Evolutionary conservation across 2,797 vertebrate genomes (phyloP), one percentile per base, ranked within the genome.

Genomic region (Hyperoplus lanceolatus): DNA sequence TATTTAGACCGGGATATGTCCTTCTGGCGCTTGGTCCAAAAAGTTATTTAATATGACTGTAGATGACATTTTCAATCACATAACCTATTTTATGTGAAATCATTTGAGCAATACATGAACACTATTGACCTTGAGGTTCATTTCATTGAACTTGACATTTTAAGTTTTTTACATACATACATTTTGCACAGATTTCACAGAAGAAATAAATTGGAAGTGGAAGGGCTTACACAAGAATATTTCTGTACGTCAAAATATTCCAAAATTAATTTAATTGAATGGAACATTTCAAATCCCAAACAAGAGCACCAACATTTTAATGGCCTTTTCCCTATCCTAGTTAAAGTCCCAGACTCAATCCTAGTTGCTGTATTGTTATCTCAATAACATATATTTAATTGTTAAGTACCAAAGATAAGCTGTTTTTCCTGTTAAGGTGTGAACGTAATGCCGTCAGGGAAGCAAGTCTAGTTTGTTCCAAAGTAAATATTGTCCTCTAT

Each of bases 371-470:
- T 29, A 54, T 54, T 39, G 14, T 15, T 9, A 10, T 9, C 13
- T 4, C 6, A 13, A 43, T 4, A n/a, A 59, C 21, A 7, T 49
- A 12, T 21, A 49, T 3, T 4, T 1, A 36, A 9, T 13, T 49
- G 16, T 18, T 48, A 8, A 9, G 6, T 48, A 1, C 15, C 14
- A 15, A 60, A 9, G 21, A 3, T 29, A 29, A 29, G 2, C 0
- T 1, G 0, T 14, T n/a, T 49, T 50, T 7, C 14, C 16, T 14
- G 2, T 15, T n/a, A 1, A 38, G 10, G 29, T 39, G 29, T 15
- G 5, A 48, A 8, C 9, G 6, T 7, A 18, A 53, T 53, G 38
- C 65, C 51, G 56, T 76, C 4, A 56, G 43, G 66, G 74, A 76
- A 70, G 14, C 11, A 8, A 0, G 4, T 21, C 12, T 1, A 3